Conservation (phyloP, 2,113 vertebrate genomes). For the Ptychochromis oligacanthus region DNA sequence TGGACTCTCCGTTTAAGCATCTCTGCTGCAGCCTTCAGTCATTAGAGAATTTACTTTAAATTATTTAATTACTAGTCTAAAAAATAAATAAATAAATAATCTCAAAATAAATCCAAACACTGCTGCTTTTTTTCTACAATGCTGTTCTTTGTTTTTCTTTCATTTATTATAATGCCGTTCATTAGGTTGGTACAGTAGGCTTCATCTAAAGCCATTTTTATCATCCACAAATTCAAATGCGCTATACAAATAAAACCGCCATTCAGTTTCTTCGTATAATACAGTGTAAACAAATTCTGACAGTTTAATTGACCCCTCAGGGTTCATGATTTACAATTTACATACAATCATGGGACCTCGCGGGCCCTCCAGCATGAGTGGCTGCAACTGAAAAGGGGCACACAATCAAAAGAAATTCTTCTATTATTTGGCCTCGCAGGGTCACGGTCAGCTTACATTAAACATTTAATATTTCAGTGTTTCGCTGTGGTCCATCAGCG, state of each 20-base stretch:
- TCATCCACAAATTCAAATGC: background rate
- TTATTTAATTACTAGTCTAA: background rate
- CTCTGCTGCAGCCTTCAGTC: too few species aligned
- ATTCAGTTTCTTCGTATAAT: background rate
- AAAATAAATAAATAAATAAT: background rate
- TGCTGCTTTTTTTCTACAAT: background rate
- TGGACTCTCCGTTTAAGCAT: too few species aligned
- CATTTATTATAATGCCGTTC: background rate
- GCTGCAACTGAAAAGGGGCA: background rate
- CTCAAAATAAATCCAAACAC: background rate
- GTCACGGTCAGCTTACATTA: constrained; percentile 11
- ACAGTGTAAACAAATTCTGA: background rate
- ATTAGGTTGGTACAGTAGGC: background rate
- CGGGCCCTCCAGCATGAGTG: background rate
- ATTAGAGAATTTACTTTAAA: background rate
- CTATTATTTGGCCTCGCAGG: background rate
- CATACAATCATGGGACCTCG: background rate
- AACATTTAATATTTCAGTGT: constrained; percentile 1
- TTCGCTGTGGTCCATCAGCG: background rate
- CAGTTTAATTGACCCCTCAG: constrained; percentile 12
- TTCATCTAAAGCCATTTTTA: background rate
- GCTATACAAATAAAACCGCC: background rate
- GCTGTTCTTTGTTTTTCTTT: background rate
- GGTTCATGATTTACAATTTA: background rate
- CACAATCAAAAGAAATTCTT: constrained; percentile 31